Base-by-base conservation (phyloP, 2,797 vertebrate species). In the Alosa sapidissima region DNA sequence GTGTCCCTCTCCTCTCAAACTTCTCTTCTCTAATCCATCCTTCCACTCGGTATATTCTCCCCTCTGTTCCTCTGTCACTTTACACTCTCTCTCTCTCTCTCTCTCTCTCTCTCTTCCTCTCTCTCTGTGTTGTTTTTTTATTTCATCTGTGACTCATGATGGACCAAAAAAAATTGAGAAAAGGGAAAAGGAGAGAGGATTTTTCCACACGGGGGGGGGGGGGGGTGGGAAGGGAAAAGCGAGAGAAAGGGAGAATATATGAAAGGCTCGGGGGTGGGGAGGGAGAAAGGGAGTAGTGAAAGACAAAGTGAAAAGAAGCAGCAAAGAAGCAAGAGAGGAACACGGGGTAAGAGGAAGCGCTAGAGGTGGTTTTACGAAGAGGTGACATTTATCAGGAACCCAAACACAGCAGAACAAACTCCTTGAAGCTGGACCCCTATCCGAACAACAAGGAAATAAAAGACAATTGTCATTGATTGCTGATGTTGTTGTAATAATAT, bases 91-190 rank as follows among this genome's bases (percentile, higher is more conserved):
- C 62, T 33, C 28, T 68, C 24, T 68, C n/a, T 68, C 24, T 28
- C 62, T 33, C 24, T 68, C 62, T 68, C 3, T 28, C 62, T 33
- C 28, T 68, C 24, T 68, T n/a, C 68, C 24, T 28, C 62, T 33
- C 24, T 68, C 62, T 68, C 3, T 28, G 0, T 68, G 5, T 68
- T 72, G 19, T 47, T 60, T 21, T 60, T 60, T 78, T 36, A 78
- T 78, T 78, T 78, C 72, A 78, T 78, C 14, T 47, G 16, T 47
- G 72, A 78, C 21, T 78, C 36, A 72, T 41, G 65, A 72, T 13
- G 33, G 28, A 36, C 28, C 33, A 36, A 2, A 36, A 11, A 33
- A 33, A 72, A 62, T 9, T 9, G 33, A 72, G 33, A 41, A 36
- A 58, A 58, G 55, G 16, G n/a, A 58, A 58, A 58, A 58, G 5